These are phyloP conservation scores for Hypotaenidia philippensis DNA, from an alignment of 2,797 vertebrate genomes.

Conservation along the genomic window DNA sequence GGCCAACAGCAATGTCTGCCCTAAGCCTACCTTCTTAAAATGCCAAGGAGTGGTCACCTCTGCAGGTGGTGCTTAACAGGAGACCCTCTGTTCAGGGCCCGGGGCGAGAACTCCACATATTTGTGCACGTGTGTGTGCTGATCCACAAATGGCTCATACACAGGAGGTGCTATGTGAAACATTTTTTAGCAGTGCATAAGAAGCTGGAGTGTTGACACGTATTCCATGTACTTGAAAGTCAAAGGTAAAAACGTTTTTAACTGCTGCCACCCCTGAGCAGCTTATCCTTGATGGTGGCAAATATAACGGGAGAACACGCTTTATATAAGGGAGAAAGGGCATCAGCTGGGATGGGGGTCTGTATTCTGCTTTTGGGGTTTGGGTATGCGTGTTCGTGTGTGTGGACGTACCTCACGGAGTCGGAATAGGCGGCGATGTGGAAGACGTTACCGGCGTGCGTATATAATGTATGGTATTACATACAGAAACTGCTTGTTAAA, in stretches of 20 bases:
- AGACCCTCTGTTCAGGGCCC: not conserved
- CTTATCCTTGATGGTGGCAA: not conserved
- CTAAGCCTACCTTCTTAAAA: not conserved
- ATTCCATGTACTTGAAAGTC: not conserved
- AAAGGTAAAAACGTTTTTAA: not conserved
- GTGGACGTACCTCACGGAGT: not conserved
- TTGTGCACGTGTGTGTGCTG: not conserved
- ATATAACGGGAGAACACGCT: not conserved
- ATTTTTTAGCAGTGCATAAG: not conserved
- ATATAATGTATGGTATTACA: not conserved
- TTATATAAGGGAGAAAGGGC: not conserved
- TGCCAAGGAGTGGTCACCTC: not conserved
- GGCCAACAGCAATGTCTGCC: not conserved
- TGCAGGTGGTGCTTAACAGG: not conserved
- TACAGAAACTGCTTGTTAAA: conserved; percentile 50
- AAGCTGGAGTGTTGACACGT: not conserved
- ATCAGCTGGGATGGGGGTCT: not conserved
- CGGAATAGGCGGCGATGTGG: not conserved
- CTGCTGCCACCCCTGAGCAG: not conserved
- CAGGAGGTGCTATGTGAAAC: not conserved
- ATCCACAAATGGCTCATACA: not conserved
- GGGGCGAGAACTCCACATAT: fast-evolving
- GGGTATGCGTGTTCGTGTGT: not conserved
- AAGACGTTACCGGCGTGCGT: not conserved
- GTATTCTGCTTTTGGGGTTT: not conserved